Percentiles rank a stretch among this genome's conserved stretches.
Evolutionary conservation across 2,113 vertebrate genomes (phyloP).

Genomic region (Talpa occidentalis): DNA sequence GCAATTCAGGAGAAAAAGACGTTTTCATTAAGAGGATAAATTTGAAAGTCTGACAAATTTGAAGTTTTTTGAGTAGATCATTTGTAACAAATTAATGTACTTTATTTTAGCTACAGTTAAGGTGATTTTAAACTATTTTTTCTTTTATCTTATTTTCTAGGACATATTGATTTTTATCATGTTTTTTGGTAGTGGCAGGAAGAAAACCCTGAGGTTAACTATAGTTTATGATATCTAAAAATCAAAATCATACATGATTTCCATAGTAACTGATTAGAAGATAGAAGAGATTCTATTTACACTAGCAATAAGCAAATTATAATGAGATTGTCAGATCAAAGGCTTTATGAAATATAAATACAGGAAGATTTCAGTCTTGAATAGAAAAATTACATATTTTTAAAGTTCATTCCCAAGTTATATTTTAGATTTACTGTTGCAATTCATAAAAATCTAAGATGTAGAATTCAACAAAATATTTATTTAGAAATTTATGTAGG

Average conservation of each 20-base stretch:
- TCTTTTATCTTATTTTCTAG: not conserved
- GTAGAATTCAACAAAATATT: conserved; percentile 7
- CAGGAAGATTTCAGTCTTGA: not conserved
- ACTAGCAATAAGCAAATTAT: not conserved
- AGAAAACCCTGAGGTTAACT: not conserved
- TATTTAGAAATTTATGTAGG: not conserved
- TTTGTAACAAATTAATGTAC: not conserved
- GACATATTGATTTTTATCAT: not conserved
- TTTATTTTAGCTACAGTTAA: not conserved
- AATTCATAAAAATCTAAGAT: not conserved
- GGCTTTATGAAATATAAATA: not conserved
- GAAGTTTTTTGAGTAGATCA: not conserved
- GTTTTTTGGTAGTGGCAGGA: not conserved
- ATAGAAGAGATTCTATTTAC: not conserved
- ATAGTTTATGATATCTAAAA: not conserved
- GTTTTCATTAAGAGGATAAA: not conserved
- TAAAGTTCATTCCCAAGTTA: not conserved
- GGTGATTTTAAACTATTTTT: not conserved
- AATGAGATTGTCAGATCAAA: not conserved
- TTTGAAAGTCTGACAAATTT: not conserved
- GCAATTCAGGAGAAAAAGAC: not conserved
- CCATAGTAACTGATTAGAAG: not conserved
- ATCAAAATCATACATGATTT: not conserved
- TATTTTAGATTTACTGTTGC: not conserved
- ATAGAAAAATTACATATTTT: not conserved